Evolutionary conservation across 2,113 vertebrate genomes (phyloP), one percentile per base, ranked within the genome.

Genomic region (Chascanopsetta lugubris): DNA sequence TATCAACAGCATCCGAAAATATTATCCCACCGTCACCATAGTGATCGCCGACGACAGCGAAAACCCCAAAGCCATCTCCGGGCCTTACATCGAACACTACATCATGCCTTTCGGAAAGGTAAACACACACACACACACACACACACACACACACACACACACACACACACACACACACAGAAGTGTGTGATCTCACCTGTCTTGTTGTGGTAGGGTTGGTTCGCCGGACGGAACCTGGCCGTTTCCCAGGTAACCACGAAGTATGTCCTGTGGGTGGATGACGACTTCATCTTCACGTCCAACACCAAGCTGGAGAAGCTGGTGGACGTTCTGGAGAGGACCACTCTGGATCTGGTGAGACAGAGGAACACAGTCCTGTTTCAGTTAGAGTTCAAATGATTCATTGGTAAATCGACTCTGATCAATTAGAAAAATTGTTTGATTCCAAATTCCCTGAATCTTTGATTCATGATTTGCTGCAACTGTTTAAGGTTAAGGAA

Each of bases 81-180:
- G 94, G 2, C 92, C 93, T 20, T 77, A 93, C 79, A 90, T 96
- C 0, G 95, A 97, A 69, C 96, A 97, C 65, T 97, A 96, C 91
- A 92, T 95, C 83, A 97, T 96, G 95, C 95, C 95, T 3, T 97
- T 95, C 45, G 94, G 94, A 85, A 97, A 97, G 94, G 95, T 97
- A 78, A 27, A 21, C 2, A 43, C 5, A 8, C n/a, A n/a, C n/a
- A n/a, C n/a, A n/a, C n/a, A n/a, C n/a, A n/a, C n/a, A n/a, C n/a
- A n/a, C n/a, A n/a, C n/a, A n/a, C n/a, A n/a, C n/a, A n/a, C n/a
- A n/a, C n/a, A n/a, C n/a, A n/a, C n/a, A n/a, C n/a, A n/a, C n/a
- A n/a, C n/a, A n/a, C n/a, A n/a, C n/a, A n/a, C n/a, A n/a, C n/a
- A n/a, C n/a, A n/a, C n/a, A n/a, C n/a, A n/a, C n/a, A n/a, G n/a